Conservation (phyloP, 2,113 vertebrate genomes). For the Takifugu flavidus region DNA sequence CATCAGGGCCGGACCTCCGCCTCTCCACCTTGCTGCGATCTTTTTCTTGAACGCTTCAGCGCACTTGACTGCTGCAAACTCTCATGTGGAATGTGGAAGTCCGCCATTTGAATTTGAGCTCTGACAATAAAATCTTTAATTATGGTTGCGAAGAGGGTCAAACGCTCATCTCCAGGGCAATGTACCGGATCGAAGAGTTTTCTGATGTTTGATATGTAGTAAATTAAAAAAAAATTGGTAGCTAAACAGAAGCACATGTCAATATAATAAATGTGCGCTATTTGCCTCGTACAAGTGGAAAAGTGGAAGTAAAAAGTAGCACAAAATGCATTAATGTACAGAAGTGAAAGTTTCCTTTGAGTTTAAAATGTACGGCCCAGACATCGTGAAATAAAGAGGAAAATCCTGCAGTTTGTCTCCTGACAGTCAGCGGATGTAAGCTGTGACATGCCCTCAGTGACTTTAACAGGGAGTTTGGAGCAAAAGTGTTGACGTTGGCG, state of each 20-base stretch:
- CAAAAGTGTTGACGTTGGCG: constrained; percentile 47
- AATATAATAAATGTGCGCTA: no score
- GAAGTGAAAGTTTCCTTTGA: constrained; percentile 35
- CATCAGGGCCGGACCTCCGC: constrained; percentile 49
- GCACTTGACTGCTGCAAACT: constrained; percentile 25
- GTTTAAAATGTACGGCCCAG: constrained; percentile 20
- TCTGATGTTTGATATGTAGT: no score
- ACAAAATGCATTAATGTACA: not conserved
- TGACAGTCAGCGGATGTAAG: constrained; percentile 8
- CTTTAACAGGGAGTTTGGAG: constrained; percentile 29
- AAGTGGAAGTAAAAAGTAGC: no score
- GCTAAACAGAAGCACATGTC: no score
- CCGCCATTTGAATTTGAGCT: no score
- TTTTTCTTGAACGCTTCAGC: constrained; percentile 29
- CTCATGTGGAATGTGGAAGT: no score
- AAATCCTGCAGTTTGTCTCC: constrained; percentile 23
- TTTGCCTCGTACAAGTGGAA: no score
- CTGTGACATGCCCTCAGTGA: constrained; percentile 19
- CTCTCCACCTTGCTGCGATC: constrained; percentile 42
- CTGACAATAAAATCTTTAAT: no score
- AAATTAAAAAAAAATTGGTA: no score
- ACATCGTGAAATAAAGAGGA: constrained; percentile 11
- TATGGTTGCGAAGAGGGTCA: no score
- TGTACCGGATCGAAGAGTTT: no score
- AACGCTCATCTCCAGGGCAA: no score